Evolutionary conservation across 2,888 invertebrate species (phyloP), one percentile per base, ranked within the genome.

Genomic region (Rhagonycha fulva): DNA sequence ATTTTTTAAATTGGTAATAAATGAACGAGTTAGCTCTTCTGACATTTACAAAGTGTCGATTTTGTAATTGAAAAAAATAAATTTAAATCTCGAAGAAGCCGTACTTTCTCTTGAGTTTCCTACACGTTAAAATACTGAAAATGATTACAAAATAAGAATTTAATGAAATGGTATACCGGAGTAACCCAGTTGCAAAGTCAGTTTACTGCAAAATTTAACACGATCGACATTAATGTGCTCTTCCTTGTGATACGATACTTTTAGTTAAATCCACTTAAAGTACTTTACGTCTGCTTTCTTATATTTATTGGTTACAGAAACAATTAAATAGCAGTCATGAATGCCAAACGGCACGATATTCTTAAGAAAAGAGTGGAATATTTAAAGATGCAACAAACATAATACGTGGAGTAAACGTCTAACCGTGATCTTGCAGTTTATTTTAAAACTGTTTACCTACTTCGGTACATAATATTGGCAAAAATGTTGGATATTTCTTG

Each of bases 241-340:
- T 47, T 47, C 47, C 47, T 47, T 47, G 47, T 47, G 47, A 47
- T 47, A 47, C 47, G 47, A 47, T 47, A 47, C 47, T 47, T 47
- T 47, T n/a, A 47, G 47, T 47, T 47, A 47, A 47, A 47, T 47
- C 47, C 47, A 47, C 47, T 47, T 47, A 47, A 47, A 47, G 47
- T 47, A 62, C 71, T 63, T 72, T 24, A 68, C 68, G 62, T 68
- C 69, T 70, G 74, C 32, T 62, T 69, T 72, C 69, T 62, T 68
- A 68, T 62, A 74, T 69, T 74, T 74, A 74, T 74, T 68, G 61
- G 24, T 62, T 70, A 74, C 63, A 69, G 69, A 74, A 74, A 74
- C 74, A 74, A 74, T 74, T 74, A 74, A 68, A 62, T 69, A 24
- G 30, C 62, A 69, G 73, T 69, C 68, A 47, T 66, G 74, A 74